These are phyloP conservation scores for Metacarcinus magister DNA, from an alignment of 2,888 invertebrate genomes.

Conservation along the genomic window DNA sequence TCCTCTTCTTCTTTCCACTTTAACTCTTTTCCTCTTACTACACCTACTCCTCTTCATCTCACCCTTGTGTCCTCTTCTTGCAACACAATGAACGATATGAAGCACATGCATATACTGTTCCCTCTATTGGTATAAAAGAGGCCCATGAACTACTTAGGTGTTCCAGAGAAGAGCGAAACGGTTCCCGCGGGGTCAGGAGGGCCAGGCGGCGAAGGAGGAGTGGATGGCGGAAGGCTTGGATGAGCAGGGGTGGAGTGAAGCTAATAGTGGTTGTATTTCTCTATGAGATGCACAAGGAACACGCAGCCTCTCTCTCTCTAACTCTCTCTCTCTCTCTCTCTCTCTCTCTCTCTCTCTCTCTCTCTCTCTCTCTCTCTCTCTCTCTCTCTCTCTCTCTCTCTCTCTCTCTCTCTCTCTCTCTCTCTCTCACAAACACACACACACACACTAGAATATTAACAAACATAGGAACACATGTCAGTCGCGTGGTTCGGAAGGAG, in stretches of 20 bases:
- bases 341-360: background rate
- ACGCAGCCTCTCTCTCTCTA: background rate
- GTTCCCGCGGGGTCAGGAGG: conserved; percentile 2
- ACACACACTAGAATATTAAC: too few relatives aligned
- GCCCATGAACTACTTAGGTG: conserved; percentile 19
- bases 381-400: background rate
- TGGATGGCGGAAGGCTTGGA: background rate
- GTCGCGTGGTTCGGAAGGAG: background rate
- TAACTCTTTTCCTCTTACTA: background rate
- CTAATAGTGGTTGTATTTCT: background rate
- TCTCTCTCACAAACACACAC: conserved; percentile 1
- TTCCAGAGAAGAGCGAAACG: background rate
- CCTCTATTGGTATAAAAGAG: conserved; percentile 5
- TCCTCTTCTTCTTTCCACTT: background rate
- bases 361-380: background rate
- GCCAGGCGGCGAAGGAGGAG: background rate
- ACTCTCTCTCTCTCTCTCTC: background rate
- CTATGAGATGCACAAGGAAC: conserved; percentile 16
- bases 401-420: background rate
- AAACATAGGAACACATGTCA: background rate
- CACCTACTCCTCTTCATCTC: conserved; percentile 4
- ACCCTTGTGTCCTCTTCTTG: background rate
- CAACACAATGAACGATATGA: background rate
- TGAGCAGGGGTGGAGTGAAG: conserved; percentile 19
- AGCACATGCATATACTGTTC: conserved; percentile 4